Percentiles rank a stretch among this genome's conserved stretches.
Evolutionary conservation across 2,113 vertebrate genomes (phyloP).

Genomic region (Callorhinus ursinus): DNA sequence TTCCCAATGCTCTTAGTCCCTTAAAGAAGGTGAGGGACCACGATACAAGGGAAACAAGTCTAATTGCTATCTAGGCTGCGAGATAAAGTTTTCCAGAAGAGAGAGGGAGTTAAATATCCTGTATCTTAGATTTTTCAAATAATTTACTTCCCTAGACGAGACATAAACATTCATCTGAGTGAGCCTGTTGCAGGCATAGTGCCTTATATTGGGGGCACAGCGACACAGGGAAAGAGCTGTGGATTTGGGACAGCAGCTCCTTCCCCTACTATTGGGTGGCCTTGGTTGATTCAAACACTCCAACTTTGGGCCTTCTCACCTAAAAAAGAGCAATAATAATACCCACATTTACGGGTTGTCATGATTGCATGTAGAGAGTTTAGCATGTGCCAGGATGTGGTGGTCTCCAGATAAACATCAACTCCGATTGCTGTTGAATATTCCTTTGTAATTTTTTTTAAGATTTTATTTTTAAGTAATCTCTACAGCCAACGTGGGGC

Average conservation of each 20-base stretch:
- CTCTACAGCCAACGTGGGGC: neutral
- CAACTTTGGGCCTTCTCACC: neutral
- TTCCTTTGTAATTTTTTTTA: neutral
- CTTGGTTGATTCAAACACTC: neutral
- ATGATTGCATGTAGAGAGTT: neutral
- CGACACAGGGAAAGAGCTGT: no score
- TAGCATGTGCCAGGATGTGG: neutral
- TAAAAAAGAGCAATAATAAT: neutral
- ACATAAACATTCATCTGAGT: neutral
- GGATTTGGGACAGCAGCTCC: neutral
- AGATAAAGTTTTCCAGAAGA: neutral
- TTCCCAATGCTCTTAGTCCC: neutral
- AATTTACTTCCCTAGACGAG: neutral
- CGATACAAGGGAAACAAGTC: neutral
- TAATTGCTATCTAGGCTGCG: neutral
- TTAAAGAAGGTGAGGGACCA: neutral
- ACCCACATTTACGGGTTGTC: neutral
- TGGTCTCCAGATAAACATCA: neutral
- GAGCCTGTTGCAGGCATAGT: neutral
- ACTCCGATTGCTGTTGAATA: neutral
- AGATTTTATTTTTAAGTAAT: neutral
- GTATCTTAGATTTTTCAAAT: neutral
- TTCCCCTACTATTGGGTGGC: fast-evolving
- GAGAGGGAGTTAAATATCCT: neutral
- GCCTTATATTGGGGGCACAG: neutral